Percentiles rank a stretch among this genome's conserved stretches.
Conservation (phyloP, 2,888 invertebrate genomes). For the Xylophagus ater region DNA sequence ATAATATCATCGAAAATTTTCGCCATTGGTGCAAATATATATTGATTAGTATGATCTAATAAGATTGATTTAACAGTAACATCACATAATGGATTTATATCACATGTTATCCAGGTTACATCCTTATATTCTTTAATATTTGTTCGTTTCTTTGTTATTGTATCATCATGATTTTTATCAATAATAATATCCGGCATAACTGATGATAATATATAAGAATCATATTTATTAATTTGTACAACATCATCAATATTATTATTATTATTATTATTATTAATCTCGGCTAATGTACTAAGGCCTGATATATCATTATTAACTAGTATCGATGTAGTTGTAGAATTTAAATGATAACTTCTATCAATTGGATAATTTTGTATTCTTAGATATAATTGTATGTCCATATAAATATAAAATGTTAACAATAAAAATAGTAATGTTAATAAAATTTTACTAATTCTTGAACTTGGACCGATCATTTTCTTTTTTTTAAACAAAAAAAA, state of each 20-base stretch:
- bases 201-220: too few relatives aligned
- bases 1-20: constrained; percentile 56
- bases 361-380: constrained; percentile 59
- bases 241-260: not conserved
- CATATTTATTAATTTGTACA: not conserved
- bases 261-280: not conserved
- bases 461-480: constrained; percentile 60
- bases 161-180: constrained; percentile 2
- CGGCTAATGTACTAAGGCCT: constrained; percentile 3
- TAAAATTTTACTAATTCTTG: constrained; percentile 59
- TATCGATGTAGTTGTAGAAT: constrained; percentile 21
- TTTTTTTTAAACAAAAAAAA: constrained; percentile 8
- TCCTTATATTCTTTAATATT: too few relatives aligned
- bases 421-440: constrained; percentile 46
- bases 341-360: constrained; percentile 40
- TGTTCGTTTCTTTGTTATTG: too few relatives aligned
- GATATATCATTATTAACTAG: not conserved
- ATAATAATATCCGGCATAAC: constrained; percentile 5
- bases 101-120: constrained; percentile 53
- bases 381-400: constrained; percentile 62
- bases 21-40: constrained; percentile 70
- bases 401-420: constrained; percentile 53
- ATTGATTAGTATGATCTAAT: constrained; percentile 74
- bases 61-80: constrained; percentile 74
- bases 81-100: constrained; percentile 62